A percentile compares a stretch with the other conserved stretches of the same genome.
phyloP scores from a whole-genome alignment of 2,888 invertebrate genomes.

The Amphiduros pacificus region DNA sequence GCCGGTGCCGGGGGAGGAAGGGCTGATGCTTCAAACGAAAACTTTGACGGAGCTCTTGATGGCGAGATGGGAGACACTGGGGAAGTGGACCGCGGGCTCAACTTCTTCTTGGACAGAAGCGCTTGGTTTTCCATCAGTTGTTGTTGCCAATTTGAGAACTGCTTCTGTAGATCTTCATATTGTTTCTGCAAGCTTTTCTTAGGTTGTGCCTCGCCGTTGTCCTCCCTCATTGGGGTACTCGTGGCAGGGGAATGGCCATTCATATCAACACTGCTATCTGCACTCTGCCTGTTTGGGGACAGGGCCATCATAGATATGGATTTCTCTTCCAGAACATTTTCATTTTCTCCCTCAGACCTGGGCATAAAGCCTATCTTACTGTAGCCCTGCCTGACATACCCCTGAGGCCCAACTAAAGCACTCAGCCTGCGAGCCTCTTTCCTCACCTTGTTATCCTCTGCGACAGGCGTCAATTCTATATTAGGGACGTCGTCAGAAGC shows the following conservation, averaged over 20 bases:
- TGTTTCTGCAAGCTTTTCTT: conserved; percentile 34
- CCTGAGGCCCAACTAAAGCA: conserved; percentile 1
- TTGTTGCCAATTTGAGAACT: conserved; percentile 48
- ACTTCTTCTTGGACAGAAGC: conserved; percentile 36
- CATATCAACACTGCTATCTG: no score
- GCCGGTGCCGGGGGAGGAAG: background rate
- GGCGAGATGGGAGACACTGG: background rate
- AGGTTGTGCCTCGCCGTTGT: background rate
- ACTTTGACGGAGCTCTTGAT: background rate
- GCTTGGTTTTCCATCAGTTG: conserved; percentile 49
- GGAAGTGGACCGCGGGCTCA: conserved; percentile 12
- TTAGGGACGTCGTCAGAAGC: no score
- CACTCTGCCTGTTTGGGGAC: background rate
- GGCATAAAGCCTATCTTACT: conserved; percentile 38
- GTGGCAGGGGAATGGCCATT: no score
- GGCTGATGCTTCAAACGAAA: background rate
- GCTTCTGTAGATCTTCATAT: conserved; percentile 44
- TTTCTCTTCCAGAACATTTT: conserved; percentile 44
- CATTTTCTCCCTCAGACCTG: conserved; percentile 38
- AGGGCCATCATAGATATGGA: conserved; percentile 41
- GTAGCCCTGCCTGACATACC: background rate
- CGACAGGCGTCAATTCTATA: no score
- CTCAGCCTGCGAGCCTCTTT: background rate
- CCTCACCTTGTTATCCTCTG: background rate
- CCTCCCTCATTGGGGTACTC: background rate